Conservation (phyloP, 2,888 invertebrate species). For the Branchellion lobata region DNA sequence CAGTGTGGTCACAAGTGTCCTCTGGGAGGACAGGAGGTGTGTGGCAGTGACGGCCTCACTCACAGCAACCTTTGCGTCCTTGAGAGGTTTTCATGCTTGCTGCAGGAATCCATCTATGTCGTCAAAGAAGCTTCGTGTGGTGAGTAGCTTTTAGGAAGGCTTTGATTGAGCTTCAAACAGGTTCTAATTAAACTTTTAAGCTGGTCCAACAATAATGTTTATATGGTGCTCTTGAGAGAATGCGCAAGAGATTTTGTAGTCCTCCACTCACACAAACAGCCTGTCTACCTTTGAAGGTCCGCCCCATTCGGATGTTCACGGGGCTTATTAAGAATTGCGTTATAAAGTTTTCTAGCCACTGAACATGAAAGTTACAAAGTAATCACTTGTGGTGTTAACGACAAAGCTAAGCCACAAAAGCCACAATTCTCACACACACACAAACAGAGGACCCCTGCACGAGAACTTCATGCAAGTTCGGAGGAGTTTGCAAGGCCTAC, state of each 20-base stretch:
- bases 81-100: slow-evolving; percentile 10
- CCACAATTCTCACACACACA: not conserved
- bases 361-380: no score
- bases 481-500: not conserved
- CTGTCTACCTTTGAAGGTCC: no score
- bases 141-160: not conserved
- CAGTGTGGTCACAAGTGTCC: not conserved
- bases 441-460: slow-evolving; percentile 27
- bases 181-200: no score
- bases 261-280: no score
- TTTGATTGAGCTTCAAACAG: no score
- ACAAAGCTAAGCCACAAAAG: no score
- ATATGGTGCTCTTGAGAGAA: not conserved
- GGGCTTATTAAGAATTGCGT: no score
- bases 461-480: not conserved
- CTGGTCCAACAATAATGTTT: not conserved
- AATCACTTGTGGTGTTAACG: no score
- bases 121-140: slow-evolving; percentile 10
- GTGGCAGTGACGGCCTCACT: slow-evolving; percentile 28
- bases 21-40: slow-evolving; percentile 15
- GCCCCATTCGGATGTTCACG: no score
- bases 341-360: no score
- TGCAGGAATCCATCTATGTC: not conserved
- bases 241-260: not conserved
- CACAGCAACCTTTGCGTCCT: slow-evolving; percentile 17